A percentile compares a stretch with the other conserved stretches of the same genome.
Evolutionary conservation across 2,113 vertebrate species (phyloP).

Genomic region (Tenrec ecaudatus): DNA sequence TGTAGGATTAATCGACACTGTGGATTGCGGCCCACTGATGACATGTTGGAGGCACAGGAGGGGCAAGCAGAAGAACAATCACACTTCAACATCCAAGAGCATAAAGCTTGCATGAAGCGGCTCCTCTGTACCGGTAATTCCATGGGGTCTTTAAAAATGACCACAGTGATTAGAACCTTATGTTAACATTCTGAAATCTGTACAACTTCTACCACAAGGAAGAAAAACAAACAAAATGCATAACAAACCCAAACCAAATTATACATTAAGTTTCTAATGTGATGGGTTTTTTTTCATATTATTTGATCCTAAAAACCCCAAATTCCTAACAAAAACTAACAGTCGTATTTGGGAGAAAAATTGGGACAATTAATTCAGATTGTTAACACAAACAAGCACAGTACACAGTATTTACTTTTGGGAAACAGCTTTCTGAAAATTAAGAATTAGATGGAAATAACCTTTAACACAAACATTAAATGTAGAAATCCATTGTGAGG

Average conservation of each 20-base stretch:
- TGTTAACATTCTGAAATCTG: neutral
- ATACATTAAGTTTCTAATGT: conserved; percentile 14
- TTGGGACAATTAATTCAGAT: conserved; percentile 9
- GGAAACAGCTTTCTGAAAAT: neutral
- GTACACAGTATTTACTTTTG: neutral
- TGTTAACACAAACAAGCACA: neutral
- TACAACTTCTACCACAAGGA: neutral
- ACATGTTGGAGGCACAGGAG: neutral
- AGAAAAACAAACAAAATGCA: neutral
- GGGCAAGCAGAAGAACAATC: neutral
- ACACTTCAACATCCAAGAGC: neutral
- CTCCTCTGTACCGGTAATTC: neutral
- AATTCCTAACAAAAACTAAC: conserved; percentile 32
- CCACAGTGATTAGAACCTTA: neutral
- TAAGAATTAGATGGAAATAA: neutral
- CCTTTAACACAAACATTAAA: conserved; percentile 37
- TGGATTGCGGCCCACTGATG: neutral
- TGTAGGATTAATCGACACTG: conserved; percentile 1
- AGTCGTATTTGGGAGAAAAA: neutral
- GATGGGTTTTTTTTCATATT: conserved; percentile 26
- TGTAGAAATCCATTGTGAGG: conserved; percentile 24
- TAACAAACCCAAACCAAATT: conserved; percentile 9
- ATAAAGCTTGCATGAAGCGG: neutral
- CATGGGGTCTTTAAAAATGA: conserved; percentile 24
- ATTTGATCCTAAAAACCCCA: conserved; percentile 32